phyloP scores from a whole-genome alignment of 2,113 vertebrate species.

The Geococcyx californianus region DNA sequence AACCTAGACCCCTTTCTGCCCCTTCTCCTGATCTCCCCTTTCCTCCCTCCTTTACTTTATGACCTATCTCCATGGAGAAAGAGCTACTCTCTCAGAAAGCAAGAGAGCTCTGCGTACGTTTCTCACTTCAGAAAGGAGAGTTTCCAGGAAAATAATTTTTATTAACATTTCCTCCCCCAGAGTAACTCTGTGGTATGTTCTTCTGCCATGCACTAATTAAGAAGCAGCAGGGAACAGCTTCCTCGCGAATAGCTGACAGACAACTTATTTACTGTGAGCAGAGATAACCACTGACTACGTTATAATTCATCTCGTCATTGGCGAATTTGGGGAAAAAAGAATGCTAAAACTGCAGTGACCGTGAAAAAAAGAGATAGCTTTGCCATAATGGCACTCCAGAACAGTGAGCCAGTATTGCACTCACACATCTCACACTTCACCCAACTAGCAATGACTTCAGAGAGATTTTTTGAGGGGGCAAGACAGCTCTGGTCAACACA shows the following conservation, averaged over 20 bases:
- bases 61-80: neutral
- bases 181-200: neutral
- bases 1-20: neutral
- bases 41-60: neutral
- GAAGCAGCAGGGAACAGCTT: constrained; percentile 23
- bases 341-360: neutral
- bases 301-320: neutral
- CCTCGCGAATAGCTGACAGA: neutral
- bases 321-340: neutral
- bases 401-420: neutral
- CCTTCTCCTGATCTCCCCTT: neutral
- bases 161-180: neutral
- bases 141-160: constrained; percentile 11
- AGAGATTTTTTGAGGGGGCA: neutral
- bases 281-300: neutral
- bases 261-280: constrained; percentile 12
- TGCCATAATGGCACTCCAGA: neutral
- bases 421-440: too few species aligned
- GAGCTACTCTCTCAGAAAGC: neutral
- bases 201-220: constrained; percentile 23
- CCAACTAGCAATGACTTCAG: accelerated
- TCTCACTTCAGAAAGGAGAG: neutral
- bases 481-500: neutral
- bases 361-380: neutral
- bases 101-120: neutral